Base-by-base conservation (phyloP, 1,140 invertebrate genomes). In the Dinoponera quadriceps region DNA sequence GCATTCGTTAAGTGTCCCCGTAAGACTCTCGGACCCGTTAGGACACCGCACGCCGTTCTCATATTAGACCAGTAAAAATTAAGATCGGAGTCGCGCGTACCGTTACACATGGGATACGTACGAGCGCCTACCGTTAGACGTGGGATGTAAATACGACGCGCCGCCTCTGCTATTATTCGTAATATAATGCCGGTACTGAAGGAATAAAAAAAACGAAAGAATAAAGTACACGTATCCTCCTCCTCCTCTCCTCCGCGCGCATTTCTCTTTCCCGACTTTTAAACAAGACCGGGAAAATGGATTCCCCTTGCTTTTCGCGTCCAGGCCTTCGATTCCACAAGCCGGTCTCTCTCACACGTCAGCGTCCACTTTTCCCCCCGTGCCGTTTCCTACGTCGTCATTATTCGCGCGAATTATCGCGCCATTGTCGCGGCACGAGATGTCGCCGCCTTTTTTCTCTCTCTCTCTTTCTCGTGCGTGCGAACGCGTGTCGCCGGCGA, bases 401-500 rank as follows among this genome's bases (percentile, higher is more conserved):
- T 85, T 66, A 48, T 80, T 73, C 83, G 66, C n/a, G 55, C 75
- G 69, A 55, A 20, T 59, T 75, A 62, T 51, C 27, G 44, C 20
- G 13, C 63, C 27, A 84, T 77, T 78, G 84, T 85, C 63, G 55
- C 71, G 29, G n/a, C 29, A 44, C 38, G 68, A 63, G 44, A n/a
- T 68, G 82, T 54, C 27, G 29, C 54, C 38, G 54, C 44, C 62
- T 55, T 68, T 80, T 78, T 84, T 83, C 5, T 57, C 16, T 57
- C 55, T 57, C 55, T 57, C 55, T 57, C 55, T 57, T 25, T 57
- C 55, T 25, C 38, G 25, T 29, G 65, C 48, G 66, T 66, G 48
- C 38, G 84, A 81, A 62, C 69, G 71, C 59, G 51, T 84, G 74
- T 84, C 69, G 69, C 54, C 66, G 44, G 44, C 82, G 68, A 87